Percentiles rank a stretch among this genome's conserved stretches.
Evolutionary conservation across 2,888 invertebrate genomes (phyloP).

Genomic region (Agrochola lychnidis): DNA sequence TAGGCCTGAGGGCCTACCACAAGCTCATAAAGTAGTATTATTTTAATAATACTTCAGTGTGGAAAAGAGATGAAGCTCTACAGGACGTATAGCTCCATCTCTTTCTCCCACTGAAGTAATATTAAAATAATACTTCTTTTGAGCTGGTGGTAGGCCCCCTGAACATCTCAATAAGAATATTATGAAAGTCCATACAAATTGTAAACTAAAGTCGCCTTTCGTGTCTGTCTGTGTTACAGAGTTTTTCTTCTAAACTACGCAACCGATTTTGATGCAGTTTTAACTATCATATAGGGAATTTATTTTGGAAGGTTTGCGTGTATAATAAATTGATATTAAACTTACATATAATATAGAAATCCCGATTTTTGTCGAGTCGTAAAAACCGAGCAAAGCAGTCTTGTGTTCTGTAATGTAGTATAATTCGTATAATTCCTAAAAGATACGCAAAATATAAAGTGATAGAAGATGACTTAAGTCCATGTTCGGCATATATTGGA

Average conservation of each 20-base stretch:
- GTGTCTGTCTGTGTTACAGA: background rate
- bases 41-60: no score
- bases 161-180: background rate
- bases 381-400: background rate
- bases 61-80: no score
- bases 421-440: background rate
- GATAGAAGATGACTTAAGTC: constrained; percentile 9
- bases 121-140: no score
- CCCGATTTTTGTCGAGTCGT: background rate
- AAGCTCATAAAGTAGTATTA: no score
- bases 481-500: constrained; percentile 17
- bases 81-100: no score
- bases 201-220: background rate
- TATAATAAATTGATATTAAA: background rate
- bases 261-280: no score
- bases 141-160: no score
- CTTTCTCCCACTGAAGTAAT: no score
- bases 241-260: background rate
- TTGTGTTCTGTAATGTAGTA: background rate
- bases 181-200: background rate
- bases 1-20: no score
- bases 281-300: background rate
- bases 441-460: background rate
- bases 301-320: background rate
- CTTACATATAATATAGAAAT: background rate